Percentiles rank a stretch among this genome's conserved stretches.
These are phyloP conservation scores for Parasteatoda tepidariorum DNA, from an alignment of 1,140 invertebrate genomes.

Conservation along the genomic window DNA sequence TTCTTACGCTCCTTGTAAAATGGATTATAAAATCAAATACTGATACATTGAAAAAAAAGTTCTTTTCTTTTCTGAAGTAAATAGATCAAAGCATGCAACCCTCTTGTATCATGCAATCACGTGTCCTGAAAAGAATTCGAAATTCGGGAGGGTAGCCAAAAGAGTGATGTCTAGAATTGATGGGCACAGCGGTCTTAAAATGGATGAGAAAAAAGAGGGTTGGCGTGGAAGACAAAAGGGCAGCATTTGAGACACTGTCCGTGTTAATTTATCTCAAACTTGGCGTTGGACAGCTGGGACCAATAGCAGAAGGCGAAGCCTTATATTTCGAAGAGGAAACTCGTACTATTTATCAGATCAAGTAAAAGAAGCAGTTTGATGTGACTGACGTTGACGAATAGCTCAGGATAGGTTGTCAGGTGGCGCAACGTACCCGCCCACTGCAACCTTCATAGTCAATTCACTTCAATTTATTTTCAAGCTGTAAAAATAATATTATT, in stretches of 20 bases:
- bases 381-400: conserved; percentile 49
- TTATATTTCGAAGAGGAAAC: conserved; percentile 29
- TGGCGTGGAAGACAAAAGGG: conserved; percentile 1
- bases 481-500: no score
- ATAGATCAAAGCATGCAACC: no score
- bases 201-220: no score
- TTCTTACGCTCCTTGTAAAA: no score
- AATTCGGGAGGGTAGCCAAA: not conserved
- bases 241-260: conserved; percentile 38
- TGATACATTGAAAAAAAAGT: no score
- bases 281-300: conserved; percentile 24
- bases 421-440: conserved; percentile 29
- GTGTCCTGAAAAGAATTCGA: no score
- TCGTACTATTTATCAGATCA: conserved; percentile 21
- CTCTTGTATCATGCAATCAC: no score
- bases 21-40: no score
- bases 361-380: conserved; percentile 26
- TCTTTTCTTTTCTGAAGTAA: no score
- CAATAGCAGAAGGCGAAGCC: conserved; percentile 17
- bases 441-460: not conserved
- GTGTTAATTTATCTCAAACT: conserved; percentile 48
- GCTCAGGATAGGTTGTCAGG: conserved; percentile 8
- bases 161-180: not conserved
- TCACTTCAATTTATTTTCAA: no score
- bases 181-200: not conserved